Evolutionary conservation across 2,888 invertebrate species (phyloP).

Genomic region (Xylota segnis): DNA sequence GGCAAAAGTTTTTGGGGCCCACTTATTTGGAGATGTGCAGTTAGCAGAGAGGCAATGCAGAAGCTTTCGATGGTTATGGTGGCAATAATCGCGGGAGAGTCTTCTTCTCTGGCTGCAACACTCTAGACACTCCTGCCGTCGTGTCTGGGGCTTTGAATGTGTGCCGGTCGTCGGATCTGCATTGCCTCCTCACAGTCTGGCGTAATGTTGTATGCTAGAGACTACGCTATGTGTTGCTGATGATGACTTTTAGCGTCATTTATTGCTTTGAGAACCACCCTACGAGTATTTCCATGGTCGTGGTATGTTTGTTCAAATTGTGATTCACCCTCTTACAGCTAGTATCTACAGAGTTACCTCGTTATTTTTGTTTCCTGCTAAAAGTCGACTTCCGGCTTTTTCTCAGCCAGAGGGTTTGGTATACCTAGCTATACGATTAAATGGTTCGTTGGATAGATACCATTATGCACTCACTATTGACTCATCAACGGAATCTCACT

Average conservation of each 20-base stretch:
- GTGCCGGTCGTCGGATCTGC: constrained; percentile 46
- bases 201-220: constrained; percentile 51
- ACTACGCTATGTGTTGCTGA: constrained; percentile 59
- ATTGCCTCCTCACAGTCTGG: constrained; percentile 64
- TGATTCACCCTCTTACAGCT: constrained; percentile 15
- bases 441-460: constrained; percentile 19
- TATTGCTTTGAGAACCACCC: constrained; percentile 63
- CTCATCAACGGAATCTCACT: constrained; percentile 47
- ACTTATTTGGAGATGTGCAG: constrained; percentile 66
- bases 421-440: too few species aligned
- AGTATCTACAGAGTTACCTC: constrained; percentile 50
- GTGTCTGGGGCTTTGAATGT: constrained; percentile 42
- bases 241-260: constrained; percentile 73
- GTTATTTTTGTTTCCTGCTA: constrained; percentile 74
- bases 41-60: constrained; percentile 48
- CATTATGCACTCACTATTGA: constrained; percentile 63
- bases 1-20: constrained; percentile 60
- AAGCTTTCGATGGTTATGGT: constrained; percentile 48
- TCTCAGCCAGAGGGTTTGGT: not conserved
- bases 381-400: constrained; percentile 69
- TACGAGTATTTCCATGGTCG: constrained; percentile 24
- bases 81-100: constrained; percentile 55
- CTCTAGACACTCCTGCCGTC: constrained; percentile 38
- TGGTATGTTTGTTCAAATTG: constrained; percentile 65
- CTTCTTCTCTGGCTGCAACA: constrained; percentile 53